Base-by-base conservation (phyloP, 2,797 vertebrate species). In the Erethizon dorsatum region DNA sequence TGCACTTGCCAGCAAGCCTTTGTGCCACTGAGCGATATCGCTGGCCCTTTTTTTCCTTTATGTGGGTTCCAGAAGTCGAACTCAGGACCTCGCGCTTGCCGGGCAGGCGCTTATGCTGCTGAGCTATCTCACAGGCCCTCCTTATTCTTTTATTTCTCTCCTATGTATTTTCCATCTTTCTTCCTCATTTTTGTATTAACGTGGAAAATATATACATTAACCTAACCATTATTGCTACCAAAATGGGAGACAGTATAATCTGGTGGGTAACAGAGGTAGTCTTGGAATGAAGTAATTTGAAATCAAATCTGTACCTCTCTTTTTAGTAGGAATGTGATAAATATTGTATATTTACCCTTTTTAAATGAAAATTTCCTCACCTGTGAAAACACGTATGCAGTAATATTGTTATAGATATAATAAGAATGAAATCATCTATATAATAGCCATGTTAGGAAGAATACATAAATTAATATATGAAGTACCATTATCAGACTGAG, bases 211-310 rank as follows among this genome's bases (percentile, higher is more conserved):
- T 6, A 47, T 61, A 12, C 1, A 47, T 65, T 71, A 80, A 65
- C 3, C 4, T 50, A 33, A 7, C 11, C 24, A 84, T 93, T 91
- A 67, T 52, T 79, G n/a, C 59, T 75, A 1, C 85, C 45, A 88
- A 28, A 59, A 45, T 37, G 18, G 2, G 24, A 75, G 41, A 63
- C 12, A 93, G 57, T 84, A 41, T 65, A 87, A 83, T 47, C 67
- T 69, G n/a, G 6, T 90, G 37, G 0, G 88, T 88, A 83, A 78
- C 47, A 59, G 3, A 93, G 41, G 65, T 65, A 89, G 45, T 18
- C 88, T 92, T 90, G 50, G 8, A 92, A 91, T 75, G 63, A 80
- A 93, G n/a, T 79, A 91, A 65, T 94, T 65, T 69, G n/a, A 50
- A 20, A 31, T 78, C 26, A 92, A 59, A 82, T 82, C 13, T 7